Conservation (phyloP, 1,140 invertebrate genomes). For the Drosophila sechellia region DNA sequence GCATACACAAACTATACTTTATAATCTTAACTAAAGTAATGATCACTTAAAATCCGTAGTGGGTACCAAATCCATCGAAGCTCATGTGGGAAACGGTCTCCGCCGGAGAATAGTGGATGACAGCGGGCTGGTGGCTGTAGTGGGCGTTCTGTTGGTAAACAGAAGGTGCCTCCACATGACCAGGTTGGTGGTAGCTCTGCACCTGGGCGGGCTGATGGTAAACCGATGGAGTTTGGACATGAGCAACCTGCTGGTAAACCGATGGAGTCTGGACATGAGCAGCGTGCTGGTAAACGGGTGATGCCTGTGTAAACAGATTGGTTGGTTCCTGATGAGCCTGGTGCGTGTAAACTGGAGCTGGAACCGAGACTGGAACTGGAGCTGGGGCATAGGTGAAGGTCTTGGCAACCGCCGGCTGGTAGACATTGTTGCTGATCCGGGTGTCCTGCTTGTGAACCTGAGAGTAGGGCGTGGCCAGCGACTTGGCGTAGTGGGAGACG, state of each 20-base stretch:
- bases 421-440: constrained; percentile 87
- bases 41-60: constrained; percentile 84
- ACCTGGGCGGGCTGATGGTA: constrained; percentile 40
- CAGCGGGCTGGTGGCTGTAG: constrained; percentile 56
- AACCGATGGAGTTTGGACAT: constrained; percentile 7
- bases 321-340: constrained; percentile 11
- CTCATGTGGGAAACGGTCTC: constrained; percentile 86
- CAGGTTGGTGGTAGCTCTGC: constrained; percentile 16
- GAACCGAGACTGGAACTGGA: constrained; percentile 22
- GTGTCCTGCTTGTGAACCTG: constrained; percentile 87
- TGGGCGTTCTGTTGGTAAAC: constrained; percentile 46
- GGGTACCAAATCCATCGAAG: constrained; percentile 85
- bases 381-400: constrained; percentile 77
- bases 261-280: constrained; percentile 17
- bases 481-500: constrained; percentile 87
- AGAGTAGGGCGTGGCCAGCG: constrained; percentile 87
- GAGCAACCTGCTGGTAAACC: constrained; percentile 36
- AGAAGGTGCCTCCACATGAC: background rate
- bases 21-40: background rate
- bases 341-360: constrained; percentile 50
- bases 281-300: constrained; percentile 41
- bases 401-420: constrained; percentile 83
- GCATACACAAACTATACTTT: background rate
- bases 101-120: constrained; percentile 85
- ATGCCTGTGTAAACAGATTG: constrained; percentile 36